Evolutionary conservation across 2,797 vertebrate species (phyloP).

Genomic region (Danio kyathit): DNA sequence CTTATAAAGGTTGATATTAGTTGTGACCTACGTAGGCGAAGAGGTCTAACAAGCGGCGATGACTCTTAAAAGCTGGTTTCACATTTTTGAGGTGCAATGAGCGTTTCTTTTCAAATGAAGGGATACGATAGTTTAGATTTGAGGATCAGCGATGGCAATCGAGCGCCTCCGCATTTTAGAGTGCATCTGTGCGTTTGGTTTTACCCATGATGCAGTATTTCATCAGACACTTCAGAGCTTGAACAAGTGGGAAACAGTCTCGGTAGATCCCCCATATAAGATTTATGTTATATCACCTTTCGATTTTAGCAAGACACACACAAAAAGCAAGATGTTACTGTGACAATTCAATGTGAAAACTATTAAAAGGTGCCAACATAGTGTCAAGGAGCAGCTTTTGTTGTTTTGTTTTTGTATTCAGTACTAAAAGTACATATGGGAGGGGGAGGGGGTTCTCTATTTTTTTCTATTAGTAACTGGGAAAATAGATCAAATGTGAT

Average conservation of each 20-base stretch:
- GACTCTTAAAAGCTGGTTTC: slow-evolving; percentile 3
- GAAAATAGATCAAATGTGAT: slow-evolving; percentile 81
- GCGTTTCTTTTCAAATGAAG: slow-evolving; percentile 39
- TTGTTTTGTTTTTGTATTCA: slow-evolving; percentile 66
- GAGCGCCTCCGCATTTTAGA: slow-evolving; percentile 60
- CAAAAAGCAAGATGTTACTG: slow-evolving; percentile 62
- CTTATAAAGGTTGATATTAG: not conserved
- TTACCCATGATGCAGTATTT: slow-evolving; percentile 47
- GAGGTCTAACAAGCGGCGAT: not conserved
- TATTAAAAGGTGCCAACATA: slow-evolving; percentile 62
- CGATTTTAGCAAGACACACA: slow-evolving; percentile 53
- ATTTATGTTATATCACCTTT: slow-evolving; percentile 38
- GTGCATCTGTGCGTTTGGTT: slow-evolving; percentile 52
- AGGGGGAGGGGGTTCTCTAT: slow-evolving; percentile 51
- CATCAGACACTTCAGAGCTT: slow-evolving; percentile 41
- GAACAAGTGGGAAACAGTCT: slow-evolving; percentile 34
- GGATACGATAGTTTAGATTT: slow-evolving; percentile 20
- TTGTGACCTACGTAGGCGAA: slow-evolving; percentile 21
- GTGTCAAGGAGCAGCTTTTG: slow-evolving; percentile 65
- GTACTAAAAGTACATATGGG: slow-evolving; percentile 62
- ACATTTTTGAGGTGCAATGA: slow-evolving; percentile 7
- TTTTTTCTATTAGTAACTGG: slow-evolving; percentile 67
- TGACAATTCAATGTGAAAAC: slow-evolving; percentile 68
- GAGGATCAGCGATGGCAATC: slow-evolving; percentile 34
- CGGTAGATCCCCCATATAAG: slow-evolving; percentile 46